Evolutionary conservation across 2,113 vertebrate species (phyloP).

Genomic region (Chaetodon auriga): DNA sequence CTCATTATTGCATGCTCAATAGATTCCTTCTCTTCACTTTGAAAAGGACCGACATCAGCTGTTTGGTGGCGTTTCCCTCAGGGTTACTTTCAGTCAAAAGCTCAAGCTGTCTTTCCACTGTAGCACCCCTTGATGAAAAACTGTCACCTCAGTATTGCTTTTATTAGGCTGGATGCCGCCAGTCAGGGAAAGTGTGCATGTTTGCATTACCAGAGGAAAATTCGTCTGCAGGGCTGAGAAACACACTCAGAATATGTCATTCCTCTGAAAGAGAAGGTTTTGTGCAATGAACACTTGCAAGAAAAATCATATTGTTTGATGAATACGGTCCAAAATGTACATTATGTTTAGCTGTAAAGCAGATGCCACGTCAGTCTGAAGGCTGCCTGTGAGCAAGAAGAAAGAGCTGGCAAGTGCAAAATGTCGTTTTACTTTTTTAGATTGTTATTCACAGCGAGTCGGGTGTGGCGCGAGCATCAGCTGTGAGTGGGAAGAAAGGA

Average conservation of each 20-base stretch:
- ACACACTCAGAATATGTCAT: slow-evolving; percentile 6
- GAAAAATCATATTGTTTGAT: not conserved
- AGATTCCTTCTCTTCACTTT: slow-evolving; percentile 8
- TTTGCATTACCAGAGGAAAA: slow-evolving; percentile 36
- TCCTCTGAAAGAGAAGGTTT: not conserved
- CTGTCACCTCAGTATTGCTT: slow-evolving; percentile 62
- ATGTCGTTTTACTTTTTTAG: not conserved
- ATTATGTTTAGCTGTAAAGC: slow-evolving; percentile 1
- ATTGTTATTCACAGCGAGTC: slow-evolving; percentile 1
- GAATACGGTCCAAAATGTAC: not conserved
- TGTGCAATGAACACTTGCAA: not conserved
- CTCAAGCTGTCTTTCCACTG: slow-evolving; percentile 36
- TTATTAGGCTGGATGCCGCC: slow-evolving; percentile 33
- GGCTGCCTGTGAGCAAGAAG: slow-evolving; percentile 5
- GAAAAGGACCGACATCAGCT: slow-evolving; percentile 36
- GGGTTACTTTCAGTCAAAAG: slow-evolving; percentile 50
- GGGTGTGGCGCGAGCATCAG: slow-evolving; percentile 60
- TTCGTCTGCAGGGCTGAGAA: slow-evolving; percentile 15
- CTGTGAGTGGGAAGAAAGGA: slow-evolving; percentile 44
- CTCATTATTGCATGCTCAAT: slow-evolving; percentile 29
- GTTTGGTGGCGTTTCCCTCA: slow-evolving; percentile 27
- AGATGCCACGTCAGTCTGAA: slow-evolving; percentile 9
- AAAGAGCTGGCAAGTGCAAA: not conserved
- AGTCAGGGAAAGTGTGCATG: slow-evolving; percentile 15
- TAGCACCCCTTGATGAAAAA: slow-evolving; percentile 60